Conservation (phyloP, 2,797 vertebrate species). For the Labroides dimidiatus region DNA sequence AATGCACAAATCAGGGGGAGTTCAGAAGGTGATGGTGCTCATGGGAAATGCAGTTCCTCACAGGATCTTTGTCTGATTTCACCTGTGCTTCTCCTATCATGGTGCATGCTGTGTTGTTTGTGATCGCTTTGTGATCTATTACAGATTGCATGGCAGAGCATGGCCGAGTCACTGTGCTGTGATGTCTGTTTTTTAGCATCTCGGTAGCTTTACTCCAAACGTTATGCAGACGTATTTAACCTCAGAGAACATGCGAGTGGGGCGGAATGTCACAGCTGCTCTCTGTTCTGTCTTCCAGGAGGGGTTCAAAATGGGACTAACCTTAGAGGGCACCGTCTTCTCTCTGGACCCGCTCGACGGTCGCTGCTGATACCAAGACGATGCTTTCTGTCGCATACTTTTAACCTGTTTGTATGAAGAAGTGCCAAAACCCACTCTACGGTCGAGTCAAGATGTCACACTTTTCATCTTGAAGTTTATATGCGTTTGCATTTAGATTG, state of each 20-base stretch:
- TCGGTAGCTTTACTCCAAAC: slow-evolving; percentile 11
- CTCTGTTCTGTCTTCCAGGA: slow-evolving; percentile 88
- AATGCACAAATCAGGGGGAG: no score
- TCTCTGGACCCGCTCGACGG: slow-evolving; percentile 94
- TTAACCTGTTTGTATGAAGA: slow-evolving; percentile 80
- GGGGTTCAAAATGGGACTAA: slow-evolving; percentile 99
- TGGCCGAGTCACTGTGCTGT: not conserved
- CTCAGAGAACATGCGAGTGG: not conserved
- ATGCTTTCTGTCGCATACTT: slow-evolving; percentile 65
- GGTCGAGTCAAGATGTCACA: slow-evolving; percentile 75
- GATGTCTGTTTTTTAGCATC: not conserved
- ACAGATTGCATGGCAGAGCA: slow-evolving; percentile 17
- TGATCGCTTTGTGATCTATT: not conserved
- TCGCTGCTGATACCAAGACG: slow-evolving; percentile 91
- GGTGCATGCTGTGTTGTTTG: slow-evolving; percentile 17
- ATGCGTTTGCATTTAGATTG: slow-evolving; percentile 82
- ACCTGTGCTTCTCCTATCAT: not conserved
- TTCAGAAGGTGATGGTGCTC: no score
- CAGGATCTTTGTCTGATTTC: not conserved
- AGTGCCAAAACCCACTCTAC: slow-evolving; percentile 79
- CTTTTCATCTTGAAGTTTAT: slow-evolving; percentile 79
- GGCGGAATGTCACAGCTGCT: slow-evolving; percentile 16
- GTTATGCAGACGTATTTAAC: not conserved
- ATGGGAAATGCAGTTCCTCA: no score
- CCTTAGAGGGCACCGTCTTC: slow-evolving; percentile 98